Evolutionary conservation across 2,888 invertebrate genomes (phyloP), one percentile per base, ranked within the genome.

Genomic region (Clunio marinus): DNA sequence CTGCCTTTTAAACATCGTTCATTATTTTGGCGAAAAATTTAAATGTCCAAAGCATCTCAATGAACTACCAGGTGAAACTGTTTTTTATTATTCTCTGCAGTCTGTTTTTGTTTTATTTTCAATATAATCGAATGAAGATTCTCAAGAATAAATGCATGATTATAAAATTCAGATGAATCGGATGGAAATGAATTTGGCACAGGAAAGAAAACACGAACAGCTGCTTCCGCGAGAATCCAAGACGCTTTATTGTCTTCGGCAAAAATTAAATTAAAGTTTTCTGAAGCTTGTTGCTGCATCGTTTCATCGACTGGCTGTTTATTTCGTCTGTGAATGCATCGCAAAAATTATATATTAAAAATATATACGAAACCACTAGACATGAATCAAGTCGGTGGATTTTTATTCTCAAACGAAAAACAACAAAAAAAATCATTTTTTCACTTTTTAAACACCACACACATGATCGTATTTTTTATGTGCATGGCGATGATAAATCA

Each of bases 341-440:
- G 17, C 63, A 17, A 17, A 51, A 27, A 27, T n/a, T n/a, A n/a
- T n/a, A n/a, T n/a, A n/a, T n/a, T n/a, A n/a, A n/a, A n/a, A n/a
- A n/a, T n/a, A n/a, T n/a, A n/a, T n/a, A n/a, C n/a, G n/a, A 28
- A 66, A 55, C 66, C 66, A 66, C 66, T 55, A 66, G 66, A 51
- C 55, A 55, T 51, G 65, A 65, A 51, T 66, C 66, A 66, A 57
- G 66, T 66, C 51, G 51, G 51, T 51, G 45, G 24, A 51, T 32
- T 20, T 62, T 32, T 51, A 45, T 15, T 27, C 37, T 63, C 62
- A 41, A 45, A 45, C 10, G 4, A 32, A 32, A 32, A 10, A 32
- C 5, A 32, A 10, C n/a, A n/a, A n/a, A n/a, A n/a, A n/a, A 13
- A 5, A 32, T 5, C 35, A 32, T 5, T 32, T 32, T 32, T 32